Conservation (phyloP, 2,797 vertebrate species). For the Cyprinella venusta region DNA sequence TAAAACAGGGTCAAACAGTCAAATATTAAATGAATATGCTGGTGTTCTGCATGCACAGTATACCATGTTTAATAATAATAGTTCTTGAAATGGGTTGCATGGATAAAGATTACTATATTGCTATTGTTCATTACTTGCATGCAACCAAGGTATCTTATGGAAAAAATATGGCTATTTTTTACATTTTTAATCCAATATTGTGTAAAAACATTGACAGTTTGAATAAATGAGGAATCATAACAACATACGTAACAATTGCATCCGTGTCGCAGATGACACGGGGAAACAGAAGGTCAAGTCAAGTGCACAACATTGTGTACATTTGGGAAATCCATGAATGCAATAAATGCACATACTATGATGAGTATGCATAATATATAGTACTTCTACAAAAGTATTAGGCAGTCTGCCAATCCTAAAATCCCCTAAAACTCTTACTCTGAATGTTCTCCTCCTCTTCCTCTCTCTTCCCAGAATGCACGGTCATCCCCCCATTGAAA, state of each 20-base stretch:
- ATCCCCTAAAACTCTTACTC: constrained; percentile 77
- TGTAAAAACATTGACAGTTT: neutral
- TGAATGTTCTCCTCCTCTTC: constrained; percentile 97
- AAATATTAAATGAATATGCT: neutral
- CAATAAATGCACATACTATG: neutral
- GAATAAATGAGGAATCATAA: neutral
- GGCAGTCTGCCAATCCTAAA: neutral
- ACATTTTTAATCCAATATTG: neutral
- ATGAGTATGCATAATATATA: neutral
- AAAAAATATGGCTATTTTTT: neutral
- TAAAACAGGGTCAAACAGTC: constrained; percentile 59
- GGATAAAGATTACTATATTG: too few relatives aligned
- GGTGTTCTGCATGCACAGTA: too few relatives aligned
- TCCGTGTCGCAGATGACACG: neutral
- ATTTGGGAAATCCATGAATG: neutral
- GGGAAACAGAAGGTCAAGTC: neutral
- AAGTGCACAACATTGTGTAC: neutral
- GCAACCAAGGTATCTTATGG: too few relatives aligned
- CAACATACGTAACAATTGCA: neutral
- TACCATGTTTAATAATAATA: neutral
- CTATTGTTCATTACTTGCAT: too few relatives aligned
- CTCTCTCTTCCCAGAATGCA: constrained; percentile 94
- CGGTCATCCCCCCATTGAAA: constrained; percentile 96
- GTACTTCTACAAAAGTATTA: neutral
- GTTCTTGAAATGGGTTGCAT: neutral